Base-by-base conservation (phyloP, 2,113 vertebrate genomes). In the Piprites chloris region DNA sequence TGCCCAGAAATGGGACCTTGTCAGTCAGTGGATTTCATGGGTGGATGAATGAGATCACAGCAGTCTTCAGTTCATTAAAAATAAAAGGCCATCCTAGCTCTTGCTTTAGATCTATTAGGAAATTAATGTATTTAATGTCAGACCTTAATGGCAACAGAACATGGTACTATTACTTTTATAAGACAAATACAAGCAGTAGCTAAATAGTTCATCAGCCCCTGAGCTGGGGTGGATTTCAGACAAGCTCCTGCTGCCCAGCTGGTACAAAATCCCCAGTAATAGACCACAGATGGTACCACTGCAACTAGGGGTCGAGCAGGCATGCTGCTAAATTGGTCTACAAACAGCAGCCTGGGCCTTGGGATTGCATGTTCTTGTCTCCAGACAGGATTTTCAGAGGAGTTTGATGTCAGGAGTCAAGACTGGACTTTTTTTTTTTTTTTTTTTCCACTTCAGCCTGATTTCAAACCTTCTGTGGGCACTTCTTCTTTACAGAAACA, bases 21-120 rank as follows among this genome's bases (percentile, higher is more conserved):
- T 96, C 95, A 95, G 76, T 95, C 96, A 95, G 71, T 93, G 90
- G 93, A 95, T 96, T 97, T 97, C 95, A 96, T 96, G 96, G 96
- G 80, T 96, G 95, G 93, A 85, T 97, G 95, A 90, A 92, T 88
- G 92, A 87, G 92, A 95, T 96, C 95, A 96, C 95, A 96, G 93
- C 82, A 93, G 79, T 74, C 85, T 59, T 67, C 95, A 91, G 92
- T 94, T 96, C 93, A 93, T 95, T 95, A 97, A 96, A 93, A 94
- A 86, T 83, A 95, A 96, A 94, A 95, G 76, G 65, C 90, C 3
- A 9, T 74, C 72, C 79, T 23, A 61, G 65, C 28, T 55, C 82
- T 77, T 73, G 49, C 72, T 86, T 90, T 41, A 85, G 72, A 59
- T 52, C 88, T 84, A 81, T 88, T 94, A 94, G 65, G 35, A 94